A percentile compares a stretch with the other conserved stretches of the same genome.
Conservation (phyloP, 2,888 invertebrate genomes). For the Agrenia bidenticulata region DNA sequence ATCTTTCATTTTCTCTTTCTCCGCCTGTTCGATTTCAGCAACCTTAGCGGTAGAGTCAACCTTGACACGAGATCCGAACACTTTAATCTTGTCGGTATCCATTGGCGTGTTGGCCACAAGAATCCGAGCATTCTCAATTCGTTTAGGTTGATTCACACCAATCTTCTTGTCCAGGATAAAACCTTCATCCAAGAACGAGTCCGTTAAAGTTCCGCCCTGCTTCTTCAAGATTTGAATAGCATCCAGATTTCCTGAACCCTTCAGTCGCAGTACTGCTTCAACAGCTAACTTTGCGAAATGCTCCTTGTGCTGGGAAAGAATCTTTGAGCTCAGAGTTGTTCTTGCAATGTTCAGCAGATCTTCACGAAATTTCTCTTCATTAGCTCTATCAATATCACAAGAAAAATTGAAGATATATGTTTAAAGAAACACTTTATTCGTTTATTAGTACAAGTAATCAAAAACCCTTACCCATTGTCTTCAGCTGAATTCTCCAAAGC, state of each 20-base stretch:
- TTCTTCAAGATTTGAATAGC: slow-evolving; percentile 99
- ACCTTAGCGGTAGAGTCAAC: slow-evolving; percentile 92
- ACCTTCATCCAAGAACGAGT: slow-evolving; percentile 92
- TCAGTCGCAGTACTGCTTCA: slow-evolving; percentile 89
- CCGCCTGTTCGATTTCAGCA: slow-evolving; percentile 94
- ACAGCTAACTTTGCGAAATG: slow-evolving; percentile 93
- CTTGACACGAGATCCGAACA: slow-evolving; percentile 93
- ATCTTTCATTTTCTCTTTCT: slow-evolving; percentile 99
- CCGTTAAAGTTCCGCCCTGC: slow-evolving; percentile 85
- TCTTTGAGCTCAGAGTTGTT: slow-evolving; percentile 97
- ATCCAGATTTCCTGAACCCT: slow-evolving; percentile 91
- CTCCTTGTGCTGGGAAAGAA: slow-evolving; percentile 95
- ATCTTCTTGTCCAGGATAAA: slow-evolving; percentile 95
- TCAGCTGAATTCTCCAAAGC: slow-evolving; percentile 76
- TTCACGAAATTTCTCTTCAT: slow-evolving; percentile 74
- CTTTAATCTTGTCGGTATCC: slow-evolving; percentile 99
- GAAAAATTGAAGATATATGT: background rate
- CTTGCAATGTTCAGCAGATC: slow-evolving; percentile 95
- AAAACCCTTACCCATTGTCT: slow-evolving; percentile 67
- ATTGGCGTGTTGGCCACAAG: slow-evolving; percentile 99
- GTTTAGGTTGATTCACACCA: slow-evolving; percentile 95
- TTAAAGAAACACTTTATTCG: too few species aligned
- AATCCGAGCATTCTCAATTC: slow-evolving; percentile 92
- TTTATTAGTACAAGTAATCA: too few species aligned
- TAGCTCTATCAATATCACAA: slow-evolving; percentile 58